These are phyloP conservation scores for Gasteruption jaculator DNA, from an alignment of 2,888 invertebrate species.

Conservation along the genomic window DNA sequence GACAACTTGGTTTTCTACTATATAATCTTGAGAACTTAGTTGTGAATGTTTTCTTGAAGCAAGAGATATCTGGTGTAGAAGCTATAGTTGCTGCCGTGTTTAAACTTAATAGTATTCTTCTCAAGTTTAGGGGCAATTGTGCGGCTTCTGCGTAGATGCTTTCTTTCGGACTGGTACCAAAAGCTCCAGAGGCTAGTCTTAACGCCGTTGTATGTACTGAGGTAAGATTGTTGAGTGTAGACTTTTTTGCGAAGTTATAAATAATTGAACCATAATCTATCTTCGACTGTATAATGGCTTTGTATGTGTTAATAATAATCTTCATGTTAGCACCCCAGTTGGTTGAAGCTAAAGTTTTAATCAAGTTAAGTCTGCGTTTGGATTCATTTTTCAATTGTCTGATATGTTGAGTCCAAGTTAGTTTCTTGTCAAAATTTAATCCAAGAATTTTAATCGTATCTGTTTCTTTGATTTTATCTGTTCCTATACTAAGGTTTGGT, in stretches of 20 bases:
- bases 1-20: background rate
- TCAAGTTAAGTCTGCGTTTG: conserved; percentile 17
- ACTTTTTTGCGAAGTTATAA: conserved; percentile 12
- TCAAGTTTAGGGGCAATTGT: conserved; percentile 5
- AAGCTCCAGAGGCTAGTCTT: conserved; percentile 17
- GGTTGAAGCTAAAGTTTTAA: conserved; percentile 17
- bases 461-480: too few relatives aligned
- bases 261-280: conserved; percentile 18
- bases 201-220: conserved; percentile 10
- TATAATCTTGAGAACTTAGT: background rate
- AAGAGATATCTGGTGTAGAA: background rate
- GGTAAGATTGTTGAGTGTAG: conserved; percentile 9
- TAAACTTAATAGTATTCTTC: conserved; percentile 3
- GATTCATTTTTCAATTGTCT: conserved; percentile 14
- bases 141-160: conserved; percentile 13
- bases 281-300: conserved; percentile 16
- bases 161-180: conserved; percentile 13
- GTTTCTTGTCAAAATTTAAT: conserved; percentile 7
- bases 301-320: conserved; percentile 17
- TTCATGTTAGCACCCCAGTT: conserved; percentile 16
- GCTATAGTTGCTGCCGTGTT: conserved; percentile 4
- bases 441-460: conserved; percentile 16
- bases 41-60: background rate
- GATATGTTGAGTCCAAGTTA: conserved; percentile 13
- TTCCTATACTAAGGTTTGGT: too few relatives aligned